These are phyloP conservation scores for Oligia strigilis DNA, from an alignment of 2,888 invertebrate genomes.

Conservation along the genomic window DNA sequence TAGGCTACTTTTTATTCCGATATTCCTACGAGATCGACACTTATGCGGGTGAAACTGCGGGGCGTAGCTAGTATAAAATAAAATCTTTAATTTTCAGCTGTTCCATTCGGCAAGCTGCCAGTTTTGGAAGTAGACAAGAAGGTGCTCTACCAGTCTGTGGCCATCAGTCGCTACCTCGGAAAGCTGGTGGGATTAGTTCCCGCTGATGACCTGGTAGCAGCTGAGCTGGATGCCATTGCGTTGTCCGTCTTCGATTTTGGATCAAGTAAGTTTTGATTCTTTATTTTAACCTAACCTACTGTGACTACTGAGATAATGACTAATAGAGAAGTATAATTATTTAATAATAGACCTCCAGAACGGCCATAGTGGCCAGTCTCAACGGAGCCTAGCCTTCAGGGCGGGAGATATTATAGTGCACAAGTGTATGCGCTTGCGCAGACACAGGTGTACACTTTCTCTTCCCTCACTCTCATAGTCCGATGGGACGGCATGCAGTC, in stretches of 20 bases:
- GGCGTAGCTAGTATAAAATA: not conserved
- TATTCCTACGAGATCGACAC: too few species aligned
- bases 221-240: conserved; percentile 79
- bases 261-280: conserved; percentile 39
- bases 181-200: conserved; percentile 80
- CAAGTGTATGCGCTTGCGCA: too few species aligned
- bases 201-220: conserved; percentile 76
- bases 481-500: too few species aligned
- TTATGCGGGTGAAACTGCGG: too few species aligned
- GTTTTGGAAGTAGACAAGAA: conserved; percentile 85
- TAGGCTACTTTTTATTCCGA: too few species aligned
- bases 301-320: not conserved
- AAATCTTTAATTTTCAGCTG: conserved; percentile 31
- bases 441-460: too few species aligned
- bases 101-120: conserved; percentile 82
- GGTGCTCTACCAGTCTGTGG: conserved; percentile 80
- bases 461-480: too few species aligned
- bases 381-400: too few species aligned
- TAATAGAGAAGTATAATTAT: not conserved
- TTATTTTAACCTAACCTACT: not conserved
- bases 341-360: too few species aligned
- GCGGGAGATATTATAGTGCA: too few species aligned
- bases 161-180: conserved; percentile 84
- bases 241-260: conserved; percentile 70
- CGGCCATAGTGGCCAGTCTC: too few species aligned